phyloP scores from a whole-genome alignment of 2,113 vertebrate species.

The Bettongia penicillata region DNA sequence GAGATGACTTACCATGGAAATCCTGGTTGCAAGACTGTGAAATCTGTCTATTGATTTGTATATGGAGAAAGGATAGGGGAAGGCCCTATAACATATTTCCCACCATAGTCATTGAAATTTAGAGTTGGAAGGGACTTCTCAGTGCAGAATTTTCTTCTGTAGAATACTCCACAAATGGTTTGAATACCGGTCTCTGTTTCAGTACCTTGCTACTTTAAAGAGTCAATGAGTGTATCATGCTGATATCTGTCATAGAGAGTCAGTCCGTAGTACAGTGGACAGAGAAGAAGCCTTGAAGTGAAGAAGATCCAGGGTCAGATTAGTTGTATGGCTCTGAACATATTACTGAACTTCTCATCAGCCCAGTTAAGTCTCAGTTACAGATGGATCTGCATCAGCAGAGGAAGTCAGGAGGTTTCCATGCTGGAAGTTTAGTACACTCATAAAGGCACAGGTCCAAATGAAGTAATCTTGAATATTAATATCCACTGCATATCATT shows the following conservation, averaged over 20 bases:
- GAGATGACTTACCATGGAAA: not conserved
- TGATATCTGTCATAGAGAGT: not conserved
- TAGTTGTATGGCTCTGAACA: not conserved
- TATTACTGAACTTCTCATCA: not conserved
- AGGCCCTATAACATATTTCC: not conserved
- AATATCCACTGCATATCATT: not conserved
- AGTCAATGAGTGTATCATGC: not conserved
- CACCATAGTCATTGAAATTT: not conserved
- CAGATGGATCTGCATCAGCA: not conserved
- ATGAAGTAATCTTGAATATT: not conserved
- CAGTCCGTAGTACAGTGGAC: not conserved
- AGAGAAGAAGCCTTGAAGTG: not conserved
- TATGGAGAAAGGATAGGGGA: not conserved
- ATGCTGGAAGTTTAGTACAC: not conserved
- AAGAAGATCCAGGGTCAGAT: not conserved
- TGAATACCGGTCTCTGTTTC: not conserved
- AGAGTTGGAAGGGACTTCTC: not conserved
- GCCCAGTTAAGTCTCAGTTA: not conserved
- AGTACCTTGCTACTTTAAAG: not conserved
- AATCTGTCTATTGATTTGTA: conserved; percentile 12
- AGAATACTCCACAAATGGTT: not conserved
- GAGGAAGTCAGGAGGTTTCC: not conserved
- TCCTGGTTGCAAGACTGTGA: not conserved
- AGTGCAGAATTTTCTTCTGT: not conserved
- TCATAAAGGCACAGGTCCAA: not conserved